A percentile compares a stretch with the other conserved stretches of the same genome.
phyloP scores from a whole-genome alignment of 53 echinoderm and acorn worm species.

The Mesocentrotus franciscanus region DNA sequence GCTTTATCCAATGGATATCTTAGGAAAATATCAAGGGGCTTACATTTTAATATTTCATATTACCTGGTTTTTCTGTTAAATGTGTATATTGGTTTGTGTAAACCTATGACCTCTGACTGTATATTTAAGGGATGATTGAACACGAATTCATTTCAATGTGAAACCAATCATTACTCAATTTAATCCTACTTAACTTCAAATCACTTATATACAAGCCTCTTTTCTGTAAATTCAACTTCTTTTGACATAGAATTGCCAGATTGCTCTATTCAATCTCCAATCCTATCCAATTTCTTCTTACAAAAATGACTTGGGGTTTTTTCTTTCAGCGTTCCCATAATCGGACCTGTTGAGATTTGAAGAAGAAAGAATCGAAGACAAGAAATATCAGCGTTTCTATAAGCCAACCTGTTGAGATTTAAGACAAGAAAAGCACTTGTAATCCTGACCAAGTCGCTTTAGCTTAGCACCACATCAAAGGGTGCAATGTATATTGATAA shows the following conservation, averaged over 20 bases:
- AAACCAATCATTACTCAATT: not conserved
- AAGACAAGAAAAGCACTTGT: conserved; percentile 10
- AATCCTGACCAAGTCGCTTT: not conserved
- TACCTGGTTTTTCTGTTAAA: not conserved
- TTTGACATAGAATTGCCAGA: not conserved
- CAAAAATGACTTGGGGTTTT: not conserved
- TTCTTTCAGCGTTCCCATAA: not conserved
- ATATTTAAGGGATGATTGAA: not conserved
- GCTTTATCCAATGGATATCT: too few relatives aligned
- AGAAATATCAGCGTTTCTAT: not conserved
- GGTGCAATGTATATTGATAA: not conserved
- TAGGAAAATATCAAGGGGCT: too few relatives aligned
- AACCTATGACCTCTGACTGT: not conserved
- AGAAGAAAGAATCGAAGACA: not conserved
- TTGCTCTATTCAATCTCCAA: not conserved
- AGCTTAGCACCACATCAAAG: conserved; percentile 49
- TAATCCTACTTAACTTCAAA: conserved; percentile 9
- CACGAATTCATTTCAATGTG: not conserved
- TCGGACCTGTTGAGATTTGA: not conserved
- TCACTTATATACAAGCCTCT: not conserved
- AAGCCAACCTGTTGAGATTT: not conserved
- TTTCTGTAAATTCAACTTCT: not conserved
- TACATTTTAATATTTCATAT: too few relatives aligned
- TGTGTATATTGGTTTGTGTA: not conserved
- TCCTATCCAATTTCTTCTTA: not conserved